Evolutionary conservation across 2,113 vertebrate species (phyloP), one percentile per base, ranked within the genome.

Genomic region (Lepidiolamprologus cunningtoni): DNA sequence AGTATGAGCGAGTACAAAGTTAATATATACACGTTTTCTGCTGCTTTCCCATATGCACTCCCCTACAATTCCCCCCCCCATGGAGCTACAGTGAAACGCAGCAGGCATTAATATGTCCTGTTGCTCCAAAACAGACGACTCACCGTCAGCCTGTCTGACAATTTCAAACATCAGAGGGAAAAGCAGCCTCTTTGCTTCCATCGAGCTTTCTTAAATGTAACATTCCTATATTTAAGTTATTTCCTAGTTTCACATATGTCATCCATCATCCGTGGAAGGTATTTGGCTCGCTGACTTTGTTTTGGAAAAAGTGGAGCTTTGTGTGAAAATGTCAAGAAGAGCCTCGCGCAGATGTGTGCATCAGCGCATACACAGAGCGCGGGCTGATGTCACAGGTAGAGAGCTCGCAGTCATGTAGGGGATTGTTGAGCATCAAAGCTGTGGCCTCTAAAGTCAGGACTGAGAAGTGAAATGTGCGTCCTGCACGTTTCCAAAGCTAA

Each of bases 61-160:
- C 87, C 80, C 87, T 76, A 80, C 81, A 80, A 45, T 71, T 54
- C 45, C 76, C n/a, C 80, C 33, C 33, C 28, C 66, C 80, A 10
- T 68, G 40, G 78, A 85, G 52, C 58, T 81, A 19, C 58, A 81
- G 45, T 73, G 52, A 93, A 95, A 89, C 84, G 54, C 86, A 87
- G 79, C 80, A 92, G 90, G 89, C 87, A 87, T 85, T 86, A 47
- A 76, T 84, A 50, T 80, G 73, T 85, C 88, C 82, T 57, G 12
- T 61, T 26, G 28, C 54, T 58, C 54, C 9, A 83, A 82, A 92
- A 19, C 8, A 4, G 47, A 85, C 58, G 42, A 31, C 63, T 91
- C 80, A 76, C 23, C n/a, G 63, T 82, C 31, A 23, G 16, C 58
- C 81, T 73, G 58, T 66, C 88, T 89, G 16, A 80, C 23, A 35